Conservation (phyloP, 2,113 vertebrate genomes). For the Aldabrachelys gigantea region DNA sequence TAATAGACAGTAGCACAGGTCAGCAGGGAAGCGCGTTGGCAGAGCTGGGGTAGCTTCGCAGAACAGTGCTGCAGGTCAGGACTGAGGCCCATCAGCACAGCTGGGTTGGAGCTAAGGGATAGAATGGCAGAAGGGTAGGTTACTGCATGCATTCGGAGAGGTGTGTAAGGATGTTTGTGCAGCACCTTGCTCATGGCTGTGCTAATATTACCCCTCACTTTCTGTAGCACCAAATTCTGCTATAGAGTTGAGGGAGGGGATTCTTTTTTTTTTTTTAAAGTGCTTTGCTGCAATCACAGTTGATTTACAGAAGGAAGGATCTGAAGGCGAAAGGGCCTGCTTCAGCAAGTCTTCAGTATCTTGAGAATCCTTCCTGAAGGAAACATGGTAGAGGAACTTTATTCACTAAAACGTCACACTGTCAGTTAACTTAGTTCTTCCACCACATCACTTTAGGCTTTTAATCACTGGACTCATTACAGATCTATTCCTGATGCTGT, state of each 20-base stretch:
- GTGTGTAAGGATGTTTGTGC: too few species aligned
- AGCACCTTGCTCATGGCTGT: too few species aligned
- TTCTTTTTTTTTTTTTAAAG: neutral
- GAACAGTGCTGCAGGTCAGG: neutral
- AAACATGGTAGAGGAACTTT: accelerated
- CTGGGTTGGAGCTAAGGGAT: too few species aligned
- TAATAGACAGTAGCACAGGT: neutral
- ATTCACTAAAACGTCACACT: accelerated
- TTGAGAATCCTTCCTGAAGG: neutral
- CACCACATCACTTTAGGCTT: accelerated
- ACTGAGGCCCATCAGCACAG: neutral
- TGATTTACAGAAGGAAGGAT: neutral
- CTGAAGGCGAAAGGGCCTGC: neutral
- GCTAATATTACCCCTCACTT: neutral
- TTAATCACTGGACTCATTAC: accelerated
- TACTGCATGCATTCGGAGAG: neutral
- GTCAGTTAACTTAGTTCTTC: neutral
- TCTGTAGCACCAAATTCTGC: neutral
- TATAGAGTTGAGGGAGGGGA: neutral
- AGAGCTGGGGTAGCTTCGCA: neutral
- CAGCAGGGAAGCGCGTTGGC: neutral
- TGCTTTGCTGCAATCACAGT: neutral
- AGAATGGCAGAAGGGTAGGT: neutral
- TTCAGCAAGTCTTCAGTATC: accelerated
- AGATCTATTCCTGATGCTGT: neutral